Evolutionary conservation across 2,797 vertebrate species (phyloP), one percentile per base, ranked within the genome.

Genomic region (Lepidocolaptes lacrymiger): DNA sequence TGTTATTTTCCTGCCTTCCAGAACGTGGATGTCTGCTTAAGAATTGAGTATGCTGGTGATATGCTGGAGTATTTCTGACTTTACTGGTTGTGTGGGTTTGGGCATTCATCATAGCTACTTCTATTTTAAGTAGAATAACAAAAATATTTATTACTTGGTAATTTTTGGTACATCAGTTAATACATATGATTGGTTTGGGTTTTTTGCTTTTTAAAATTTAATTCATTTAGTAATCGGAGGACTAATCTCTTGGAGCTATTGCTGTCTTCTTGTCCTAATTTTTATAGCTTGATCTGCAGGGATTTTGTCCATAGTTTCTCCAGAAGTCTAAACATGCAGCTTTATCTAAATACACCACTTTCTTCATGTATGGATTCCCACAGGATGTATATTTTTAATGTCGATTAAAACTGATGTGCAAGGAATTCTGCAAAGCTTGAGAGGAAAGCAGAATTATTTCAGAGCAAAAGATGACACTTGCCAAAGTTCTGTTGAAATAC

Each of bases 151-250:
- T 12, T 44, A 36, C 39, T 56, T 78, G 6, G 4, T 39, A 27
- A 39, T 54, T 85, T 76, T 91, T 78, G 19, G 9, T 66, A 52
- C 8, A 32, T 30, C 7, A 66, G 5, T 84, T 39, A 54, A 68
- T 39, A 59, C 34, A 22, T n/a, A 12, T 3, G 10, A 10, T 30
- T 67, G 2, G 2, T 18, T 62, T 32, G 10, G 1, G 14, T 9
- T 61, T 58, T 51, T 48, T 8, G 4, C 17, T 48, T 71, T 63
- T 46, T 46, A 5, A 15, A 63, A 32, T 51, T 14, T 43, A 49
- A 7, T 69, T 71, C 9, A 19, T 54, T 5, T 4, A 46, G 3
- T 71, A n/a, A 59, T 36, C 21, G 56, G 51, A 48, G 62, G 21
- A 64, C 24, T 61, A 28, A 63, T 34, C 26, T 76, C 32, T 30